Conservation (phyloP, 2,888 invertebrate species). For the Macrosiphum euphorbiae region DNA sequence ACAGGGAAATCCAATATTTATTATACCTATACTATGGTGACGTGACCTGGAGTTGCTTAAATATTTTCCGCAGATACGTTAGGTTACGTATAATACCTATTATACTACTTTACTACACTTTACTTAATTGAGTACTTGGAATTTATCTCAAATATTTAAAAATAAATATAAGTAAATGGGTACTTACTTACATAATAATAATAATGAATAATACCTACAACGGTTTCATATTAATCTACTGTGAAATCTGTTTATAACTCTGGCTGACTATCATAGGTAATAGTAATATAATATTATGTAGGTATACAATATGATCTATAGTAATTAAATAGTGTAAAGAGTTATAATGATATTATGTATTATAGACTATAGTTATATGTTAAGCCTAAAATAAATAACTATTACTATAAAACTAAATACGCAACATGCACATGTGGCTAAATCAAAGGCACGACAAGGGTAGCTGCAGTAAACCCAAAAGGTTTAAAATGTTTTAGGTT, state of each 20-base stretch:
- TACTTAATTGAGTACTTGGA: no score
- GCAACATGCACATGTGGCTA: not conserved
- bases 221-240: not conserved
- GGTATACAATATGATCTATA: not conserved
- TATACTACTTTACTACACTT: not conserved
- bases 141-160: not conserved
- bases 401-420: not conserved
- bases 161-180: not conserved
- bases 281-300: no score
- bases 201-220: not conserved
- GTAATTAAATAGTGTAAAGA: not conserved
- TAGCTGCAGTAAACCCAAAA: not conserved
- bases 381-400: not conserved
- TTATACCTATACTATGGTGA: not conserved
- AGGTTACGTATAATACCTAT: not conserved
- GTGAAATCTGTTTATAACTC: not conserved
- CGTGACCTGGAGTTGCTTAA: not conserved
- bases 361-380: not conserved
- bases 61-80: not conserved
- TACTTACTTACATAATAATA: not conserved
- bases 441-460: not conserved
- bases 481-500: not conserved
- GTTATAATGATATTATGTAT: not conserved
- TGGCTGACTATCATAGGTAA: not conserved
- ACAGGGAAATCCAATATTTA: not conserved